Base-by-base conservation (phyloP, 2,797 vertebrate genomes). In the Pseudotriccus pelzelni region DNA sequence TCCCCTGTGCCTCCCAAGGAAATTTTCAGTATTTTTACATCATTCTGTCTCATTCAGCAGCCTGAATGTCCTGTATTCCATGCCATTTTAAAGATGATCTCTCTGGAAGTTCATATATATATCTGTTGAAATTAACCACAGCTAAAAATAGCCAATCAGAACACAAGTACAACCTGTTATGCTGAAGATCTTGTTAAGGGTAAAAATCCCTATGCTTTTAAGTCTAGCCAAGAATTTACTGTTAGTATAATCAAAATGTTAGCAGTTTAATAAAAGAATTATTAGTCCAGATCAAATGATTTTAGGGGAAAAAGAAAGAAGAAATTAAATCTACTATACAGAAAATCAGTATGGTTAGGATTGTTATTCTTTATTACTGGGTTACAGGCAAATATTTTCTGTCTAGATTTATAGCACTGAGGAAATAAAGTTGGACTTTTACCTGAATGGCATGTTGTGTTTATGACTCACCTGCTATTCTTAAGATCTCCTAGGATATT, bases 301-400 rank as follows among this genome's bases (percentile, higher is more conserved):
- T 68, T 30, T 22, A 18, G 1, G 14, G 12, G 58, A 28, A 62
- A 28, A 27, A 8, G 44, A 41, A 39, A 32, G 18, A 67, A 41
- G 3, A 50, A 21, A 23, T 47, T 11, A 50, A 64, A 64, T 4
- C 10, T 56, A 11, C 36, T 56, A 2, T 39, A 72, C 6, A 76
- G 43, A 60, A 62, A 64, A 55, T 2, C 7, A n/a, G 2, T n/a
- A 63, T 0, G 0, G 12, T 53, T 60, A 41, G 30, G 53, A 67
- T 23, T 67, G 4, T 53, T 67, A 22, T 50, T 24, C 17, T 34
- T 3, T 44, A 23, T 68, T 73, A 17, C 5, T 41, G 9, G 13
- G 14, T 32, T 62, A 19, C 15, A 37, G 43, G 27, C 4, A 73
- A 66, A 43, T 91, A 41, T 39, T 69, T 86, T 80, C 19, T 44